phyloP scores from a whole-genome alignment of 2,888 invertebrate species.

The Drosophila yooni region DNA sequence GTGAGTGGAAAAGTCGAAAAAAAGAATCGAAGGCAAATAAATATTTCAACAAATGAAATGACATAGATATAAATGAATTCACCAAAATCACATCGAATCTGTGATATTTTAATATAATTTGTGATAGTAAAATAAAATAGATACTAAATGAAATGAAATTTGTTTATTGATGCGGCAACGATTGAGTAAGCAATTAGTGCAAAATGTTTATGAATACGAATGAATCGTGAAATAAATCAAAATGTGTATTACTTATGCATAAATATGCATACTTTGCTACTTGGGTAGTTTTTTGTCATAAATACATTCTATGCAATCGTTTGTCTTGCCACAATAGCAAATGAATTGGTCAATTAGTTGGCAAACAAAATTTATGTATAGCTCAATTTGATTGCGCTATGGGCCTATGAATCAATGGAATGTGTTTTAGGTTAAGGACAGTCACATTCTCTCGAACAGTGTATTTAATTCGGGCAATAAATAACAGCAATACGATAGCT shows the following conservation, averaged over 20 bases:
- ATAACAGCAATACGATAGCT: conserved; percentile 39
- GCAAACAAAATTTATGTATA: conserved; percentile 6
- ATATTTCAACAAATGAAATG: not conserved
- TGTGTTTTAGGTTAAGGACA: conserved; percentile 23
- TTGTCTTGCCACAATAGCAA: conserved; percentile 9
- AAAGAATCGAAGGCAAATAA: not conserved
- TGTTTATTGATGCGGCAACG: conserved; percentile 11
- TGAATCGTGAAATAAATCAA: conserved; percentile 21
- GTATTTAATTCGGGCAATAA: conserved; percentile 51
- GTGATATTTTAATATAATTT: not conserved
- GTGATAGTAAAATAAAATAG: not conserved
- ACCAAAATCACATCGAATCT: not conserved
- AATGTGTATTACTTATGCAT: not conserved
- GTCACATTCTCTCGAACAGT: conserved; percentile 29
- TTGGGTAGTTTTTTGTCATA: not conserved
- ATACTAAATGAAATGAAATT: not conserved
- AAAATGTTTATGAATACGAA: not conserved
- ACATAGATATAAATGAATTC: not conserved
- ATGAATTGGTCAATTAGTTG: conserved; percentile 39
- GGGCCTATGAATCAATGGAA: conserved; percentile 35
- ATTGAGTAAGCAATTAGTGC: not conserved
- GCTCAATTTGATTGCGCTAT: conserved; percentile 33
- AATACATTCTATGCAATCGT: not conserved
- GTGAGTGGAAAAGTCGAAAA: not conserved
- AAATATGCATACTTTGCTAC: not conserved